phyloP scores from a whole-genome alignment of 2,888 invertebrate species.

The Troides oblongomaculatus region DNA sequence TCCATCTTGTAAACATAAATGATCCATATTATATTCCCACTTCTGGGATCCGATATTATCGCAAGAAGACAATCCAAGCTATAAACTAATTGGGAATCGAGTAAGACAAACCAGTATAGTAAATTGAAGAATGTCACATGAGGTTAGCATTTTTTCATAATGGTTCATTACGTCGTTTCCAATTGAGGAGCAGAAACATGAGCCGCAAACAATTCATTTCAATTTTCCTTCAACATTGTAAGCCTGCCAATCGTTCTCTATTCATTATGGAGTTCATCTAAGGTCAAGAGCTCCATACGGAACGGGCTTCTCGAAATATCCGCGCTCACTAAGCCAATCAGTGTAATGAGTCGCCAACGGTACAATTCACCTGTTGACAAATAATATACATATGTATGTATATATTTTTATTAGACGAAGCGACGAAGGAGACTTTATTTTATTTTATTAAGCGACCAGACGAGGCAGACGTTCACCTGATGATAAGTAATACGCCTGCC shows the following conservation, averaged over 20 bases:
- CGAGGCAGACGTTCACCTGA: background rate
- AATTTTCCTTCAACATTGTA: conserved; percentile 28
- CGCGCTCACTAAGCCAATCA: background rate
- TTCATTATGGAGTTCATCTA: conserved; percentile 25
- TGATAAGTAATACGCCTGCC: too few relatives aligned
- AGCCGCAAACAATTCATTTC: conserved; percentile 23
- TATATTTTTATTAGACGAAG: too few relatives aligned
- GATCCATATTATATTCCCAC: too few relatives aligned
- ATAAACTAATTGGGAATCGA: too few relatives aligned
- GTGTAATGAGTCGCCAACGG: background rate
- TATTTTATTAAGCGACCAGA: background rate
- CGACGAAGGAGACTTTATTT: background rate
- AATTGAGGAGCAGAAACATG: conserved; percentile 22
- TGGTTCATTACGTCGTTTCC: conserved; percentile 6
- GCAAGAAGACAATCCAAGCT: too few relatives aligned
- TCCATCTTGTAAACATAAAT: too few relatives aligned
- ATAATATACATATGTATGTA: background rate
- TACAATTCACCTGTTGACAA: background rate
- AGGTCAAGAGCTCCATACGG: conserved; percentile 17
- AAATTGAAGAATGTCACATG: background rate
- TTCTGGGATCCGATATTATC: too few relatives aligned
- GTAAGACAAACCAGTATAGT: background rate
- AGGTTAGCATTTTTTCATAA: background rate
- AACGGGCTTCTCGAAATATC: conserved; percentile 18
- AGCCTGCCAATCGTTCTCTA: conserved; percentile 22